Conservation (phyloP, 1,140 invertebrate genomes). For the Prorops nasuta region DNA sequence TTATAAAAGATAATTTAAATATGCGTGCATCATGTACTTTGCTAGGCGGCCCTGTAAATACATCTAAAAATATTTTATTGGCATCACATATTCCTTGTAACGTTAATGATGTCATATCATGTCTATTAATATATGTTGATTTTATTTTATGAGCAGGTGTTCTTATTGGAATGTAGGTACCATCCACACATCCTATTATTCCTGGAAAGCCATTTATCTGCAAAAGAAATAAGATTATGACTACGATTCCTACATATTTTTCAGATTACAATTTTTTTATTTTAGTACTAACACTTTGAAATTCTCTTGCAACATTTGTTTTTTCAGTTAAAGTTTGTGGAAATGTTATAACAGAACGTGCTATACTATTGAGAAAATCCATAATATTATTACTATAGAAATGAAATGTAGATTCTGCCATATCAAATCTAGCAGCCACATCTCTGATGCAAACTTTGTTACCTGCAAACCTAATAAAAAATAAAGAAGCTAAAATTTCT, state of each 20-base stretch:
- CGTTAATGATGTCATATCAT: conserved; percentile 30
- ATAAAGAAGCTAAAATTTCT: too few relatives aligned
- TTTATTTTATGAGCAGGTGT: conserved; percentile 25
- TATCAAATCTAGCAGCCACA: conserved; percentile 10
- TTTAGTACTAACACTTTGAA: conserved; percentile 6
- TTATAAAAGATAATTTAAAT: background rate
- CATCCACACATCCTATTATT: conserved; percentile 23
- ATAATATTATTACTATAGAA: conserved; percentile 4
- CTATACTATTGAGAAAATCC: conserved; percentile 15
- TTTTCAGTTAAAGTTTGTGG: conserved; percentile 5
- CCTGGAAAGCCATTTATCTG: conserved; percentile 15
- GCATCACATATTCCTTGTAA: conserved; percentile 35
- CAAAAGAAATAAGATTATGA: background rate
- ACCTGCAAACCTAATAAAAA: conserved; percentile 14
- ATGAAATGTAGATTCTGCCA: conserved; percentile 9
- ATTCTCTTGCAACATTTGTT: conserved; percentile 13
- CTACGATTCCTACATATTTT: background rate
- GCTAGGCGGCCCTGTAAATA: too few relatives aligned
- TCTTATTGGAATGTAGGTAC: conserved; percentile 21
- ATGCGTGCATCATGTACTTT: background rate
- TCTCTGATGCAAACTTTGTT: conserved; percentile 14
- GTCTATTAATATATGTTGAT: conserved; percentile 32
- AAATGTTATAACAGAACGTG: conserved; percentile 12
- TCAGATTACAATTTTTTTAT: background rate
- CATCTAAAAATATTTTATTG: conserved; percentile 8